Percentiles rank a stretch among this genome's conserved stretches.
Conservation (phyloP, 2,797 vertebrate genomes). For the Darevskia nairensis region DNA sequence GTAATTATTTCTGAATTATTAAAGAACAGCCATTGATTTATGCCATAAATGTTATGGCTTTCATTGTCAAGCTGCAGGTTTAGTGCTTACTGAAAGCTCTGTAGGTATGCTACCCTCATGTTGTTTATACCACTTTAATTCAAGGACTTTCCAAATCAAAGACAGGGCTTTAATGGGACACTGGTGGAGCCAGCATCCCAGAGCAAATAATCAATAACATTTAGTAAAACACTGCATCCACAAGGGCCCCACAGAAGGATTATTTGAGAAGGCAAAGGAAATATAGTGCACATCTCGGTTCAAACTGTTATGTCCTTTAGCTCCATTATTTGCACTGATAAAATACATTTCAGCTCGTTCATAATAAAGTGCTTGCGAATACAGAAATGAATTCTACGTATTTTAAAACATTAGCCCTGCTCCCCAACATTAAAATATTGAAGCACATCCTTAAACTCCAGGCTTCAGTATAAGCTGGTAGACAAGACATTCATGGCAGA, state of each 20-base stretch:
- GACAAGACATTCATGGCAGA: background rate
- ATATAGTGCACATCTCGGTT: background rate
- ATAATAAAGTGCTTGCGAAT: background rate
- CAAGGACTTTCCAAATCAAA: background rate
- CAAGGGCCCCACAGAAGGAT: background rate
- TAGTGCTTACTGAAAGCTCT: background rate
- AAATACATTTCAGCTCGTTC: background rate
- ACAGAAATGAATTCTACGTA: background rate
- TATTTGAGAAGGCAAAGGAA: background rate
- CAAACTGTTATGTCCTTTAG: background rate
- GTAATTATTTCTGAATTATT: background rate
- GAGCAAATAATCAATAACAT: slow-evolving; percentile 3
- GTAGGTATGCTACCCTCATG: background rate
- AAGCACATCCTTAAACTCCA: background rate
- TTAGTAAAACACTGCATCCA: background rate
- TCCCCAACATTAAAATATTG: background rate
- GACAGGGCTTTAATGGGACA: background rate
- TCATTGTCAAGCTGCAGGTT: background rate
- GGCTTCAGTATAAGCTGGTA: background rate
- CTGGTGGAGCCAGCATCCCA: background rate
- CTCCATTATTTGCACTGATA: background rate
- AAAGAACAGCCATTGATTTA: background rate
- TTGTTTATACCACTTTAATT: background rate
- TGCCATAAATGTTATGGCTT: background rate
- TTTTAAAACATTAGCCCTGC: background rate